phyloP scores from a whole-genome alignment of 2,113 vertebrate species.

The Pygoscelis antarcticus region DNA sequence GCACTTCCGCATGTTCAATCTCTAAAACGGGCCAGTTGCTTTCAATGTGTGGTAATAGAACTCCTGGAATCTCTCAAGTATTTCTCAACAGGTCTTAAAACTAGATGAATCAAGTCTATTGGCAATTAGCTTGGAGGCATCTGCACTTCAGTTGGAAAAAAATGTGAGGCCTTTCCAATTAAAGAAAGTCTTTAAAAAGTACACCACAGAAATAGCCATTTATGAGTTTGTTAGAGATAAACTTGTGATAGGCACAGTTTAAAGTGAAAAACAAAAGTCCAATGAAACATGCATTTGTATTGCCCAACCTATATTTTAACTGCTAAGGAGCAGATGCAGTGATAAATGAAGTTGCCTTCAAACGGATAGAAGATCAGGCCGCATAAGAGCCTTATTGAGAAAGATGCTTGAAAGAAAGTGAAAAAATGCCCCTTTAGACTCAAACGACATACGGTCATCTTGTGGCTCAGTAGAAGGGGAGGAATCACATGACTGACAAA shows the following conservation, averaged over 20 bases:
- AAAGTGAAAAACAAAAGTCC: background rate
- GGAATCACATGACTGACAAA: background rate
- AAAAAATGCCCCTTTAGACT: background rate
- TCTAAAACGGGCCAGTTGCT: background rate
- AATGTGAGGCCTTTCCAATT: background rate
- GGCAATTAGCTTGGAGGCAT: background rate
- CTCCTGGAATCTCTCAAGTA: background rate
- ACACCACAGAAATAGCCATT: background rate
- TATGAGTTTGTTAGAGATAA: background rate
- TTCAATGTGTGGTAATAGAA: background rate
- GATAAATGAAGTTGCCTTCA: background rate
- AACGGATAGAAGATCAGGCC: background rate
- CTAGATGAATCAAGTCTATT: background rate
- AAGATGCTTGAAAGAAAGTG: background rate
- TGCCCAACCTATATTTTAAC: background rate
- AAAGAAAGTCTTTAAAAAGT: background rate
- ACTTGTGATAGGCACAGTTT: background rate
- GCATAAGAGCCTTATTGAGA: background rate
- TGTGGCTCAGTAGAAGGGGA: background rate
- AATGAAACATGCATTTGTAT: background rate
- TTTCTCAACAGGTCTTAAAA: background rate
- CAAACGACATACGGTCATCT: background rate
- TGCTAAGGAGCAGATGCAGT: background rate
- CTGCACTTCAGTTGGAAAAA: background rate
- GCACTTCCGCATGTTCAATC: background rate